Evolutionary conservation across 2,888 invertebrate genomes (phyloP).

Genomic region (Caenorhabditis becei): DNA sequence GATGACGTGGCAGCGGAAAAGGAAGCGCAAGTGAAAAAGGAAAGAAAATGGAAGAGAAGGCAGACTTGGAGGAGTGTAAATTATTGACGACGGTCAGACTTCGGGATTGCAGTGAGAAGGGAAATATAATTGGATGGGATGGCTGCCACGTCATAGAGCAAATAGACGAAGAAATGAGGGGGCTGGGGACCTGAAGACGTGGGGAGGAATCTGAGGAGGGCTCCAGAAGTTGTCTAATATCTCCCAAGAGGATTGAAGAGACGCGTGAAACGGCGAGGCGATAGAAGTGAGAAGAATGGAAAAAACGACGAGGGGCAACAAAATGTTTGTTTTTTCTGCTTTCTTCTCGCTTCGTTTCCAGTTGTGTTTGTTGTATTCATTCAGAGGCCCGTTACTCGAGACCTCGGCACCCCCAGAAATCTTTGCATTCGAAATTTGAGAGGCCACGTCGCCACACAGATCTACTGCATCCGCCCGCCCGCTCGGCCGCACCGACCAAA

Average conservation of each 20-base stretch:
- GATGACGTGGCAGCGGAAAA: slow-evolving; percentile 4
- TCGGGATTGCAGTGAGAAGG: background rate
- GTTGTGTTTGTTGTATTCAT: background rate
- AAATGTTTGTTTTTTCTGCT: slow-evolving; percentile 46
- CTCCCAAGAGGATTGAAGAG: slow-evolving; percentile 50
- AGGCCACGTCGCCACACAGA: slow-evolving; percentile 1
- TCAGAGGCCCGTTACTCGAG: slow-evolving; percentile 23
- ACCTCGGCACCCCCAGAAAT: slow-evolving; percentile 44
- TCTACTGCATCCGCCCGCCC: slow-evolving; percentile 4
- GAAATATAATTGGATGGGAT: slow-evolving; percentile 15
- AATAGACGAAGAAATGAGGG: slow-evolving; percentile 19
- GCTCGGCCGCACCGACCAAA: background rate
- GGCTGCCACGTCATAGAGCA: slow-evolving; percentile 32
- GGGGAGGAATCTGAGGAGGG: slow-evolving; percentile 10
- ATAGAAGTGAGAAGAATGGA: slow-evolving; percentile 17
- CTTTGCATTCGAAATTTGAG: slow-evolving; percentile 59
- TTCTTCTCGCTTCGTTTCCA: slow-evolving; percentile 7
- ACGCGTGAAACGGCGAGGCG: background rate
- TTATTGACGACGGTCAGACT: slow-evolving; percentile 7
- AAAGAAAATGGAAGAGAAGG: slow-evolving; percentile 11
- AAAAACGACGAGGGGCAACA: slow-evolving; percentile 33
- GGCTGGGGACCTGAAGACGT: background rate
- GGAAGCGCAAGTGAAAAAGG: background rate
- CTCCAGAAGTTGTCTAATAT: slow-evolving; percentile 57
- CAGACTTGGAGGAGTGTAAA: slow-evolving; percentile 5